These are phyloP conservation scores for Oncorhynchus masou DNA, from an alignment of 2,113 vertebrate genomes.

Conservation along the genomic window DNA sequence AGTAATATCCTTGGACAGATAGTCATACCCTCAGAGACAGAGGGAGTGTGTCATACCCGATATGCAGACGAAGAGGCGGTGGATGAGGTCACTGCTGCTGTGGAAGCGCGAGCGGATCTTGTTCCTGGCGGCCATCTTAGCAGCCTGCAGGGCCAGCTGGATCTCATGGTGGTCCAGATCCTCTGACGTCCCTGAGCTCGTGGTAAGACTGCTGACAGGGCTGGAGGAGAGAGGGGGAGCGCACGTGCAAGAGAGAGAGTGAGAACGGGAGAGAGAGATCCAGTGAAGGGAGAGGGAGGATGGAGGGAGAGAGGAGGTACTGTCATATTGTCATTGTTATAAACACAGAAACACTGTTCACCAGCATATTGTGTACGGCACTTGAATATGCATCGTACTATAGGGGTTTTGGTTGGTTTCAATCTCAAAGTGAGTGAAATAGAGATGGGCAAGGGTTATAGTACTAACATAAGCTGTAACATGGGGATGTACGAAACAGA, in stretches of 20 bases:
- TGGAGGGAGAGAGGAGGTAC: background rate
- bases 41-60: slow-evolving; percentile 77
- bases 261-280: too few species aligned
- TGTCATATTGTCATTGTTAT: background rate
- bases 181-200: slow-evolving; percentile 80
- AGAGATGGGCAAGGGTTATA: too few species aligned
- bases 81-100: slow-evolving; percentile 94
- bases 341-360: slow-evolving; percentile 1
- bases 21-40: background rate
- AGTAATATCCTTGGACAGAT: too few species aligned
- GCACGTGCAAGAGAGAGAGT: background rate
- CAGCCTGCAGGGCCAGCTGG: slow-evolving; percentile 77
- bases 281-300: background rate
- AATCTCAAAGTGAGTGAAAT: background rate
- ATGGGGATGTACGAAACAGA: background rate
- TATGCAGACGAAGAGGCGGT: slow-evolving; percentile 97
- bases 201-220: slow-evolving; percentile 76
- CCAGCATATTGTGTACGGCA: background rate
- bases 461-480: too few species aligned
- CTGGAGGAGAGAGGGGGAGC: slow-evolving; percentile 31
- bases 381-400: background rate
- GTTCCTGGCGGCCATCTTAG: slow-evolving; percentile 81
- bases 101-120: slow-evolving; percentile 94
- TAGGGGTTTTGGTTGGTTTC: background rate
- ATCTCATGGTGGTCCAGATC: slow-evolving; percentile 78